These are phyloP conservation scores for Phacellophora camtschatica DNA, from an alignment of 30 jellyfish, hydroid and myxozoan genomes.

Conservation along the genomic window DNA sequence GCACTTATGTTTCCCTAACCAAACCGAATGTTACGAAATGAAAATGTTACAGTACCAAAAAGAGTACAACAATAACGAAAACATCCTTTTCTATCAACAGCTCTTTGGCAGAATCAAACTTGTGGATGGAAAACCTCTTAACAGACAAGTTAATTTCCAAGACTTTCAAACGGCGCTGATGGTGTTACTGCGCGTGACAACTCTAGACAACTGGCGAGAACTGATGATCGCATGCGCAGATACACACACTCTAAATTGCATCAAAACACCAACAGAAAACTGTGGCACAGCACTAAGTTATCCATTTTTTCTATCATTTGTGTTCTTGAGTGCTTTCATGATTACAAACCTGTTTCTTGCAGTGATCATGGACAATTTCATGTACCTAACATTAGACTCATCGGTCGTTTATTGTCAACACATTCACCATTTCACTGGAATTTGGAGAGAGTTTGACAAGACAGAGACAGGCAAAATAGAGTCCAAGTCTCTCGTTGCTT, in stretches of 20 bases:
- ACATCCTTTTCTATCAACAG: too few species aligned
- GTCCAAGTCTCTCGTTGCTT: not conserved
- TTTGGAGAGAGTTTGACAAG: constrained; percentile 48
- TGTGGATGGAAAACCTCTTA: constrained; percentile 15
- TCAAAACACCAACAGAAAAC: constrained; percentile 8
- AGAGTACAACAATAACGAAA: too few species aligned
- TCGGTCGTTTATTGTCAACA: constrained; percentile 68
- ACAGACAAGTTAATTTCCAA: constrained; percentile 63
- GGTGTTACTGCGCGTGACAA: constrained; percentile 73
- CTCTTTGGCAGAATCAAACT: constrained; percentile 35
- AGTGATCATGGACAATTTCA: constrained; percentile 85
- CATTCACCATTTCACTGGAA: constrained; percentile 42
- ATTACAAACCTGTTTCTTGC: constrained; percentile 82
- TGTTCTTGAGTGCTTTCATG: constrained; percentile 69
- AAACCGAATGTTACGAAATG: too few species aligned
- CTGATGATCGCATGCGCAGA: constrained; percentile 78
- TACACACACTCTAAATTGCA: constrained; percentile 49
- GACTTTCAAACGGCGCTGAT: constrained; percentile 55
- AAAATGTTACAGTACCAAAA: too few species aligned
- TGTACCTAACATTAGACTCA: constrained; percentile 71
- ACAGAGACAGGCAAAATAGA: constrained; percentile 22
- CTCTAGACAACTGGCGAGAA: constrained; percentile 81
- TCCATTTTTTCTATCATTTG: constrained; percentile 71
- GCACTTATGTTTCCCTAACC: too few species aligned
- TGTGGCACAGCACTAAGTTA: constrained; percentile 71